phyloP scores from a whole-genome alignment of 1,140 invertebrate species.

The Magallana gigas region DNA sequence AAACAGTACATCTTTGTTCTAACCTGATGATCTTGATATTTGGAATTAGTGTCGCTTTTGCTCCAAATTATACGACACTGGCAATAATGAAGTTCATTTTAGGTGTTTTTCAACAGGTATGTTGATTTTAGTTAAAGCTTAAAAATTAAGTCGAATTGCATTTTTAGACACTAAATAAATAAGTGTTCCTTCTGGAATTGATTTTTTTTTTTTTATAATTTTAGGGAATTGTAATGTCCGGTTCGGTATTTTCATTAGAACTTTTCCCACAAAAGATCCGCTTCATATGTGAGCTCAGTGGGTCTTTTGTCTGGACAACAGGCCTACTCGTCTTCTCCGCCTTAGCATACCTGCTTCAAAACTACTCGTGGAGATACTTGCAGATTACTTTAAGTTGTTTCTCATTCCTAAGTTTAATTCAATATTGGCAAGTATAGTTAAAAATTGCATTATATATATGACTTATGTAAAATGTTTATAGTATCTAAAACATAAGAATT shows the following conservation, averaged over 20 bases:
- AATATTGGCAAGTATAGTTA: slow-evolving; percentile 33
- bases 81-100: slow-evolving; percentile 51
- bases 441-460: background rate
- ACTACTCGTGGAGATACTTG: slow-evolving; percentile 38
- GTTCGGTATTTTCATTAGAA: background rate
- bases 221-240: slow-evolving; percentile 34
- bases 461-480: no score
- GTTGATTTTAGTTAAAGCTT: no score
- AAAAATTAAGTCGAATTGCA: no score
- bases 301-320: slow-evolving; percentile 5
- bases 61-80: slow-evolving; percentile 51
- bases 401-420: background rate
- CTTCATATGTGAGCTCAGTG: background rate
- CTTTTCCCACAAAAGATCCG: slow-evolving; percentile 1
- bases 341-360: slow-evolving; percentile 20
- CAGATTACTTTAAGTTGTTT: background rate
- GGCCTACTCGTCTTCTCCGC: slow-evolving; percentile 2
- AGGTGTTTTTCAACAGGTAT: slow-evolving; percentile 63
- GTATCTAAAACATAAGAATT: no score
- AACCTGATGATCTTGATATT: slow-evolving; percentile 39
- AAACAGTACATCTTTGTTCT: slow-evolving; percentile 56
- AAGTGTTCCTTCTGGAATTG: no score
- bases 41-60: slow-evolving; percentile 45
- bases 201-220: background rate
- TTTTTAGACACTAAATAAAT: no score